Conservation (phyloP, 1,140 invertebrate species). For the Tyrophagus putrescentiae region DNA sequence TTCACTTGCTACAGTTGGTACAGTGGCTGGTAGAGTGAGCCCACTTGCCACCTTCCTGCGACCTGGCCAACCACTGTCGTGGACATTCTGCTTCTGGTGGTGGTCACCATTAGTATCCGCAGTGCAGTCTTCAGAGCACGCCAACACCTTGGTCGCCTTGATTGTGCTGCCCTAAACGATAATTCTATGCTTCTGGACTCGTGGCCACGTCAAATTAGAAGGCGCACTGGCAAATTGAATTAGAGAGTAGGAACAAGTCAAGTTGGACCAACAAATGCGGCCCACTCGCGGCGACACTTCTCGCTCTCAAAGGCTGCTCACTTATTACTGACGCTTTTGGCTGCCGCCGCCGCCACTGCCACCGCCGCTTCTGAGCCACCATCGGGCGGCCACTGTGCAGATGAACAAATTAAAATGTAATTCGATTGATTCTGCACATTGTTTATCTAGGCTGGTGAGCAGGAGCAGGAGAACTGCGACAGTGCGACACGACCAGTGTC, state of each 20-base stretch:
- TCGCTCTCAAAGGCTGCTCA: neutral
- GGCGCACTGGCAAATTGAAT: constrained; percentile 6
- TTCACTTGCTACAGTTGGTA: too few species aligned
- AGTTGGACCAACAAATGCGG: neutral
- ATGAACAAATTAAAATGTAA: neutral
- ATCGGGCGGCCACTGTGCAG: neutral
- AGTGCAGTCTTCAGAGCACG: neutral
- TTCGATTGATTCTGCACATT: too few species aligned
- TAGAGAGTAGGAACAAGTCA: neutral
- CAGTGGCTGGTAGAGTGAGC: too few species aligned
- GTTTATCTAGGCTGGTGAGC: too few species aligned
- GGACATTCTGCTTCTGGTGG: too few species aligned
- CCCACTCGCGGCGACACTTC: neutral
- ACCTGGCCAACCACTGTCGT: too few species aligned
- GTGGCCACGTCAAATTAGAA: constrained; percentile 2
- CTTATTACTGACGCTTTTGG: neutral
- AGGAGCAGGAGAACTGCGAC: neutral
- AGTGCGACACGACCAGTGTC: neutral
- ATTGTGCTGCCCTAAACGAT: constrained; percentile 8
- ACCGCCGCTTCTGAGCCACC: neutral
- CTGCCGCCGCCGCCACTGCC: neutral
- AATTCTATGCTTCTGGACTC: neutral
- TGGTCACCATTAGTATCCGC: neutral
- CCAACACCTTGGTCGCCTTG: neutral
- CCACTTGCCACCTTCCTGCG: too few species aligned